Conservation (phyloP, 2,113 vertebrate genomes). For the Recurvirostra avosetta region DNA sequence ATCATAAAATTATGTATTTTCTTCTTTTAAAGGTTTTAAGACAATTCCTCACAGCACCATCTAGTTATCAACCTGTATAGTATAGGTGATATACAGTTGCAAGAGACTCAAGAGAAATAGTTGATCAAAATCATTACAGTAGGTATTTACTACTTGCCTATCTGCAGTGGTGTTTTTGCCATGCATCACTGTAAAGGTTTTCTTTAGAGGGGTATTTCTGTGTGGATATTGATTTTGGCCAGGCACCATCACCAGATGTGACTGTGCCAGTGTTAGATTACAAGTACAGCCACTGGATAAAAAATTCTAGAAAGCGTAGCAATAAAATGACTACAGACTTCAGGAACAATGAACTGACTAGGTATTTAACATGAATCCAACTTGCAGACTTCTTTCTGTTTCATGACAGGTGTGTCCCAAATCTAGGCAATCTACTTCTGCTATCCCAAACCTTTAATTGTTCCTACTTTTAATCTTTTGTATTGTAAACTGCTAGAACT, state of each 20-base stretch:
- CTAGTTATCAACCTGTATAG: background rate
- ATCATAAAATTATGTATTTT: background rate
- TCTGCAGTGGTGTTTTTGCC: background rate
- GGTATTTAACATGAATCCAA: background rate
- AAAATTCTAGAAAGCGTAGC: background rate
- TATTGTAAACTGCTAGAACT: background rate
- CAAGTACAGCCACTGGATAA: background rate
- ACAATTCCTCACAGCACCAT: background rate
- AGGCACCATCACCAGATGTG: background rate
- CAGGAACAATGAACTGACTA: background rate
- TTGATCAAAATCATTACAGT: background rate
- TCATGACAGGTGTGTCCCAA: background rate
- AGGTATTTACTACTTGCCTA: background rate
- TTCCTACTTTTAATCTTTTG: background rate
- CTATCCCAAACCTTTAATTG: background rate
- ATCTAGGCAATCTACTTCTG: background rate
- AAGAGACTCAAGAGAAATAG: background rate
- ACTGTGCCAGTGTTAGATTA: background rate
- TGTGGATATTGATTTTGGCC: background rate
- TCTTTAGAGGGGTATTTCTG: background rate
- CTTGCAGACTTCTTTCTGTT: background rate
- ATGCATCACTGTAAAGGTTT: background rate
- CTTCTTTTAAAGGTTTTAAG: background rate
- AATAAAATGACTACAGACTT: background rate
- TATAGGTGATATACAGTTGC: background rate